Evolutionary conservation across 2,888 invertebrate species (phyloP).

Genomic region (Stegophylla sp.): DNA sequence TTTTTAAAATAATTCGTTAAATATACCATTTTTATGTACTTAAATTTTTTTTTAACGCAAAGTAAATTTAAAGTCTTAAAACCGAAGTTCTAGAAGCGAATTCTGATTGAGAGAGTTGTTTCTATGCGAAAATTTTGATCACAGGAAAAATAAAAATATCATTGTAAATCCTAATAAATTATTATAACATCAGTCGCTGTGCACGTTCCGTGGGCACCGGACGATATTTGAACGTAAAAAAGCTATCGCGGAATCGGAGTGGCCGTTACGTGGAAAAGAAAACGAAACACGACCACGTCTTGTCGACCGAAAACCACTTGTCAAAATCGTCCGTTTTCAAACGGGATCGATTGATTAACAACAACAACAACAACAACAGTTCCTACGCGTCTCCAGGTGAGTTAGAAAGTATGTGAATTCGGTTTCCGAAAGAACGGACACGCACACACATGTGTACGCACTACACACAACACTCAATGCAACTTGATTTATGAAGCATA

Average conservation of each 20-base stretch:
- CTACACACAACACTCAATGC: no score
- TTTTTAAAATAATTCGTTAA: no score
- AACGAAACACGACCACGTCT: background rate
- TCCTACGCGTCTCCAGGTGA: background rate
- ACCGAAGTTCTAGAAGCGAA: no score
- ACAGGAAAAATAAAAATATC: no score
- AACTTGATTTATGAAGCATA: background rate
- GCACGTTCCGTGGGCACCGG: constrained; percentile 13
- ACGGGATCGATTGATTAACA: constrained; percentile 45
- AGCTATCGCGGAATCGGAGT: background rate
- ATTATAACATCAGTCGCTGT: background rate
- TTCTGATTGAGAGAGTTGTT: no score
- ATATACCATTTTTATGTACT: no score
- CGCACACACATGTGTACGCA: background rate
- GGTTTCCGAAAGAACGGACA: no score
- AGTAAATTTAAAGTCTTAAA: no score
- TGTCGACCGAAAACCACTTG: constrained; percentile 31
- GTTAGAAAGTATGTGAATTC: constrained; percentile 4
- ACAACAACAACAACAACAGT: no score
- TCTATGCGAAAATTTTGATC: no score
- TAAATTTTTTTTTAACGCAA: no score
- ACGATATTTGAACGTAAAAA: background rate
- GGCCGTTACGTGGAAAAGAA: background rate
- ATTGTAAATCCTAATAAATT: background rate
- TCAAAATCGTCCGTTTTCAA: constrained; percentile 17